These are phyloP conservation scores for Machaerirhynchus nigripectus DNA, from an alignment of 2,113 vertebrate genomes.

Conservation along the genomic window DNA sequence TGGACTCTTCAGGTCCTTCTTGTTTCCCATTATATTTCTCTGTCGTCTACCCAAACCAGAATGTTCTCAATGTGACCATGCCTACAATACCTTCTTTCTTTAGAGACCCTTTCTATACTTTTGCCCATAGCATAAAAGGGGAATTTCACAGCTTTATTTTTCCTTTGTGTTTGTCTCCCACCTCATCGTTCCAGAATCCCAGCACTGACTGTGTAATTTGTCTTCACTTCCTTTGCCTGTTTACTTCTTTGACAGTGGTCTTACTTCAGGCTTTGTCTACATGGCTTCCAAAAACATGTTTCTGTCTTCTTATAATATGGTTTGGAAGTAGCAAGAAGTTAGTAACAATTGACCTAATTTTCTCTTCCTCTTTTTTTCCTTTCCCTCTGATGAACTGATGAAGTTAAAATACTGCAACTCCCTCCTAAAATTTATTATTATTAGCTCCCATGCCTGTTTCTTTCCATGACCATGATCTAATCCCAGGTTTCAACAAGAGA, in stretches of 20 bases:
- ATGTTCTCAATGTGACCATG: neutral
- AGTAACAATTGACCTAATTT: neutral
- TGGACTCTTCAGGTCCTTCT: neutral
- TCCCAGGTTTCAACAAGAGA: neutral
- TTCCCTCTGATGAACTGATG: neutral
- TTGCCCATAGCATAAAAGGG: neutral
- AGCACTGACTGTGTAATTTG: neutral
- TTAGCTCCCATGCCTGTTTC: neutral
- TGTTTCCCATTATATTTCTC: neutral
- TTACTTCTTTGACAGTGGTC: neutral
- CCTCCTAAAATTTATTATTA: neutral
- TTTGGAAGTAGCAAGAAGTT: neutral
- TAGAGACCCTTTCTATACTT: neutral
- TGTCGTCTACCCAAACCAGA: neutral
- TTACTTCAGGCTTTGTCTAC: neutral
- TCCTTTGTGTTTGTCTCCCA: neutral
- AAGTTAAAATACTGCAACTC: neutral
- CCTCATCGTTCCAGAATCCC: neutral
- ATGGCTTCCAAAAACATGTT: neutral
- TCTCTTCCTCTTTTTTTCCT: neutral
- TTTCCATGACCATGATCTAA: neutral
- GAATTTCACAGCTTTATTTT: neutral
- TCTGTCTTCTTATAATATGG: neutral
- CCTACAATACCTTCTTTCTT: neutral
- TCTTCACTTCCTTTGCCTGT: neutral